Evolutionary conservation across 2,888 invertebrate species (phyloP).

Genomic region (Oscheius sp.): DNA sequence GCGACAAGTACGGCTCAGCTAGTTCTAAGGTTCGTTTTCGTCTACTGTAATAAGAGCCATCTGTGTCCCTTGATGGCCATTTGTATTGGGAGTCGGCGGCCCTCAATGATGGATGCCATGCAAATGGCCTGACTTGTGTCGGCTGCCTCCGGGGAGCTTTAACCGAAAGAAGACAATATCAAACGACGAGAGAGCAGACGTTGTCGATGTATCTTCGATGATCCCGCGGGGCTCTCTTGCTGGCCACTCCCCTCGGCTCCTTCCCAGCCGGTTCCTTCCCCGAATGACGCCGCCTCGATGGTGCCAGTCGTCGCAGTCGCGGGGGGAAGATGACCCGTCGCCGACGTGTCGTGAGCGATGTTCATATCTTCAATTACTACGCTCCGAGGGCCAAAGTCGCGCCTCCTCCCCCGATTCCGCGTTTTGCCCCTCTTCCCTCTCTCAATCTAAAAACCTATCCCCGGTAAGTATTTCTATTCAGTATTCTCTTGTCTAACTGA

Average conservation of each 20-base stretch:
- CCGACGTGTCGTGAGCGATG: constrained; percentile 36
- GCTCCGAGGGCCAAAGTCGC: constrained; percentile 15
- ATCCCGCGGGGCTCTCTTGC: constrained; percentile 19
- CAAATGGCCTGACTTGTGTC: constrained; percentile 27
- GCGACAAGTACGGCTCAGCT: constrained; percentile 96
- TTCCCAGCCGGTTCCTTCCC: constrained; percentile 5
- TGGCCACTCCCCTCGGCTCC: constrained; percentile 1
- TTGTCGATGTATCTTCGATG: constrained; percentile 22
- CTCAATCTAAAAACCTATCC: constrained; percentile 17
- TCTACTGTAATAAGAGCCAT: not conserved
- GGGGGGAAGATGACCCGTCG: constrained; percentile 21
- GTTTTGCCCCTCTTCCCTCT: constrained; percentile 24
- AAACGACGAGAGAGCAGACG: not conserved
- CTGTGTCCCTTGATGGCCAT: constrained; percentile 6
- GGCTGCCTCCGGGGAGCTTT: constrained; percentile 11
- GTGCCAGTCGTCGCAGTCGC: constrained; percentile 7
- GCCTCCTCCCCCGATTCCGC: constrained; percentile 20
- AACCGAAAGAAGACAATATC: constrained; percentile 17
- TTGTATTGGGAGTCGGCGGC: constrained; percentile 8
- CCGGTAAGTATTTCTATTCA: constrained; percentile 6
- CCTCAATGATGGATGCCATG: constrained; percentile 34
- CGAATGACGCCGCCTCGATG: not conserved
- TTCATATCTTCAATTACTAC: constrained; percentile 50
- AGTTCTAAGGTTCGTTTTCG: constrained; percentile 77
- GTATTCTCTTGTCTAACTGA: not conserved